Conservation (phyloP, 2,797 vertebrate species). For the Catostomus latipinnis region DNA sequence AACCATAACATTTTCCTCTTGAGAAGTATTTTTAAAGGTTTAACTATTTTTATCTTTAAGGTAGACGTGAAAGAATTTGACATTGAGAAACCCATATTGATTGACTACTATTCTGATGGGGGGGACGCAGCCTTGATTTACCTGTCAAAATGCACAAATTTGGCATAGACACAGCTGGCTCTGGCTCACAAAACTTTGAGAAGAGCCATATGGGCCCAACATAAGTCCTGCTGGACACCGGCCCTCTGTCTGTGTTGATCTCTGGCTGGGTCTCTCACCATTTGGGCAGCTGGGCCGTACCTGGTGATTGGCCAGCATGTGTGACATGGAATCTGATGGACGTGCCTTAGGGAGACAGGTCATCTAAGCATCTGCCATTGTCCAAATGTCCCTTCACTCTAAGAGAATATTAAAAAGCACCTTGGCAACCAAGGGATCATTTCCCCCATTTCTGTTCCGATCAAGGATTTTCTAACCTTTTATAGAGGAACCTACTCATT, state of each 20-base stretch:
- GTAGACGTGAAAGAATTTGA: no score
- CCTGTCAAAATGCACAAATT: neutral
- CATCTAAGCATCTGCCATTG: slow-evolving; percentile 58
- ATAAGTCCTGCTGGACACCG: neutral
- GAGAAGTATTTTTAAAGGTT: neutral
- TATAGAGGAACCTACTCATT: neutral
- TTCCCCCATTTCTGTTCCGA: slow-evolving; percentile 23
- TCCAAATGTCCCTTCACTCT: slow-evolving; percentile 58
- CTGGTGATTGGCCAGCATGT: slow-evolving; percentile 52
- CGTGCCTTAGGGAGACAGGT: slow-evolving; percentile 54
- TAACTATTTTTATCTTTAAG: neutral
- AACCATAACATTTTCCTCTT: neutral
- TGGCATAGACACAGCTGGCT: slow-evolving; percentile 1
- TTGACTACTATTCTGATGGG: no score
- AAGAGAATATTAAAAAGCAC: slow-evolving; percentile 39
- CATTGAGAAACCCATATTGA: no score
- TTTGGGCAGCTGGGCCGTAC: slow-evolving; percentile 52
- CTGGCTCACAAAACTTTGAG: slow-evolving; percentile 1
- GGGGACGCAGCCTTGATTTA: no score
- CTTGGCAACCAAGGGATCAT: neutral
- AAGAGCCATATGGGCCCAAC: neutral
- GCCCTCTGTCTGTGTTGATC: slow-evolving; percentile 16
- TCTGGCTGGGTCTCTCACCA: slow-evolving; percentile 1
- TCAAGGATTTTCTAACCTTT: slow-evolving; percentile 36
- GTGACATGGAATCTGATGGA: slow-evolving; percentile 63